These are phyloP conservation scores for Pimephales promelas DNA, from an alignment of 2,113 vertebrate species.

Conservation along the genomic window DNA sequence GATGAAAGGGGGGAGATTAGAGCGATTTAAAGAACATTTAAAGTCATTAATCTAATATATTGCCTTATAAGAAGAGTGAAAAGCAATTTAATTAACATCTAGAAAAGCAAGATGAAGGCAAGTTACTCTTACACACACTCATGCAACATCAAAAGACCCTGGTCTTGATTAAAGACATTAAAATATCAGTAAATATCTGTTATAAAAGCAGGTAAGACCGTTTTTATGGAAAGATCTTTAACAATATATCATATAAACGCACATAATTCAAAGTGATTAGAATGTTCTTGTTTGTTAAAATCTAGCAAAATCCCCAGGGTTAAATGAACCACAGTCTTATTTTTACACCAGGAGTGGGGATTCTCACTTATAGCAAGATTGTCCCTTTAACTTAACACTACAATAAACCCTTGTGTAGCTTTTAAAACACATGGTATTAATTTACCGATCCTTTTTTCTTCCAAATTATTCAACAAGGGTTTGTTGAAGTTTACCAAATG, in stretches of 20 bases:
- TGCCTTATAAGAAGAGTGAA: slow-evolving; percentile 75
- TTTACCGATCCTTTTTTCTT: slow-evolving; percentile 36
- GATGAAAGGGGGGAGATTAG: slow-evolving; percentile 80
- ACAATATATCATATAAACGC: too few species aligned
- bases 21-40: slow-evolving; percentile 81
- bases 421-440: slow-evolving; percentile 51
- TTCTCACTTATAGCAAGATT: not conserved
- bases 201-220: not conserved
- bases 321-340: too few species aligned
- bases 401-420: slow-evolving; percentile 12
- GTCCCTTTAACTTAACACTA: not conserved
- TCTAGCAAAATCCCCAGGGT: too few species aligned
- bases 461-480: slow-evolving; percentile 41
- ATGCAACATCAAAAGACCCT: slow-evolving; percentile 71
- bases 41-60: slow-evolving; percentile 78
- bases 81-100: slow-evolving; percentile 78
- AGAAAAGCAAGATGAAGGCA: slow-evolving; percentile 66
- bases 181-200: not conserved
- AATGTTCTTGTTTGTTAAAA: not conserved
- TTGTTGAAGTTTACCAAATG: slow-evolving; percentile 64
- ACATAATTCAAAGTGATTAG: not conserved
- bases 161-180: slow-evolving; percentile 63
- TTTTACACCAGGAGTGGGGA: too few species aligned
- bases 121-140: slow-evolving; percentile 69
- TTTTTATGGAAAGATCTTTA: not conserved